phyloP scores from a whole-genome alignment of 2,888 invertebrate species.

The Apantesis nais region DNA sequence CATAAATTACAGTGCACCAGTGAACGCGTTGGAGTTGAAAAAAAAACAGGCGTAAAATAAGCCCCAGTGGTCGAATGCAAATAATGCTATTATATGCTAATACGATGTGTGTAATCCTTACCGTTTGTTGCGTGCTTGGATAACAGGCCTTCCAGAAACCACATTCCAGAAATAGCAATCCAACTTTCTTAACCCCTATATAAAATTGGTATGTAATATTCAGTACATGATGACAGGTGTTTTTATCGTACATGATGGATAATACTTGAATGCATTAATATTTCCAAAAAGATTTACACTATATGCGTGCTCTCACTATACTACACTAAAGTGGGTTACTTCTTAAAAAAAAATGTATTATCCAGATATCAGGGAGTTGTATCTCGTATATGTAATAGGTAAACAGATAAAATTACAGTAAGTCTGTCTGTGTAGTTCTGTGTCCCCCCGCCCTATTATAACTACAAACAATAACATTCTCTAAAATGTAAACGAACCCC shows the following conservation, averaged over 20 bases:
- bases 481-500: no score
- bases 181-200: conserved; percentile 53
- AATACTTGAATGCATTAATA: background rate
- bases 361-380: no score
- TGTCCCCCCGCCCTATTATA: no score
- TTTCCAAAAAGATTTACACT: background rate
- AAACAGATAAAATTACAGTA: background rate
- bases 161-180: conserved; percentile 63
- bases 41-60: conserved; percentile 78
- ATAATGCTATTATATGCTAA: conserved; percentile 83
- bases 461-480: no score
- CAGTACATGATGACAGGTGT: conserved; percentile 25
- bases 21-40: conserved; percentile 72
- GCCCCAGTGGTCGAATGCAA: conserved; percentile 74
- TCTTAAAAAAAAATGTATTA: background rate
- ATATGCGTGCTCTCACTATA: background rate
- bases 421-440: no score
- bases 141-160: conserved; percentile 64
- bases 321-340: background rate
- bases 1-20: conserved; percentile 77
- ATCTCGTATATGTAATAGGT: background rate
- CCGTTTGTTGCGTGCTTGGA: conserved; percentile 66
- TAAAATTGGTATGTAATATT: conserved; percentile 32
- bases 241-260: background rate
- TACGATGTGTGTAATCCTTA: conserved; percentile 76